Evolutionary conservation across 2,113 vertebrate species (phyloP), one percentile per base, ranked within the genome.

Genomic region (Pionites leucogaster): DNA sequence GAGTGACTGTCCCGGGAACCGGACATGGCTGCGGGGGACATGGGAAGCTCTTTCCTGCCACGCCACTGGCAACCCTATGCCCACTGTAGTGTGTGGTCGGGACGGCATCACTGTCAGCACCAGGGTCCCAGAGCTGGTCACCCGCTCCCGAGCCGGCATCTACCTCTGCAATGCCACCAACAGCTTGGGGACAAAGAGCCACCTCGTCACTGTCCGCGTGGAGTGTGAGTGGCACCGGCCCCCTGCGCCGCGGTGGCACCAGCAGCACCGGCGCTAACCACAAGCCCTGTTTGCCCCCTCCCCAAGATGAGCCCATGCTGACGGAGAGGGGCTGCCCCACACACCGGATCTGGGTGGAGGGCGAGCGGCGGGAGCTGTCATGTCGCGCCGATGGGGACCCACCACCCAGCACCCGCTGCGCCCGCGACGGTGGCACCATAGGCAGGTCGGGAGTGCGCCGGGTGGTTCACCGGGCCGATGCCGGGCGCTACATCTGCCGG

Each of bases 161-260:
- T 94, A 94, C 72, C 1, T 50, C 41, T 94, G 92, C 83, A 86
- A 78, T 0, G 92, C 92, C 88, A 87, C 83, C 92, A 94, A 94
- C 88, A 20, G 23, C 27, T 5, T 87, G 83, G 92, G 92, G 9
- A 91, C 65, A 0, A 52, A 5, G 11, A 94, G 71, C 82, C 59
- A 16, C 2, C 3, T 6, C 3, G 65, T 94, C 71, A 63, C 78
- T 3, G 15, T 94, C 60, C 92, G 33, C 6, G 92, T 94, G 65
- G 92, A 94, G 88, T 94, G 92, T 87, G 83, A 94, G 92, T 28
- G 23, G 31, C 2, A 25, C 25, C 5, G 27, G 31, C 22, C 0
- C 1, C 46, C 2, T 22, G 23, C 12, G 0, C 75, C 6, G 5
- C 7, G 3, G 19, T 12, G 0, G 1, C 6, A 8, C 44, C 19